Conservation (phyloP, 2,113 vertebrate genomes). For the Engraulis encrasicolus region DNA sequence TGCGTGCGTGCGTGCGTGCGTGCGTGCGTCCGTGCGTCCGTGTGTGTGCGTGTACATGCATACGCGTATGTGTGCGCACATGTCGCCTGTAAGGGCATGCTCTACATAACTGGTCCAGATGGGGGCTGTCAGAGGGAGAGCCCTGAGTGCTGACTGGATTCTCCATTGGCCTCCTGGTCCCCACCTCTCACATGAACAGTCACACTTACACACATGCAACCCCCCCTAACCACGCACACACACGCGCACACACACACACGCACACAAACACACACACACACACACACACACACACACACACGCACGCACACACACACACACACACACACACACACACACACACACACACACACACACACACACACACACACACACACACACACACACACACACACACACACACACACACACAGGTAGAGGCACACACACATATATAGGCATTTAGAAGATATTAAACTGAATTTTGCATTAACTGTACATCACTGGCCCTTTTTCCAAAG, state of each 20-base stretch:
- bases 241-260: not conserved
- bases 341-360: not conserved
- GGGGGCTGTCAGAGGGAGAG: not conserved
- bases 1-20: not conserved
- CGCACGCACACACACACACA: not conserved
- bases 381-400: not conserved
- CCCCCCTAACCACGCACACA: not conserved
- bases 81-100: not conserved
- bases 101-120: conserved; percentile 24
- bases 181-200: conserved; percentile 5
- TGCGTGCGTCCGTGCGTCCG: not conserved
- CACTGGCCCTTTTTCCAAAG: too few relatives aligned
- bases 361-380: not conserved
- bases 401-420: not conserved
- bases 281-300: not conserved
- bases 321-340: not conserved
- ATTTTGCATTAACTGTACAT: too few relatives aligned
- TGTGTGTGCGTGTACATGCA: conserved; percentile 3
- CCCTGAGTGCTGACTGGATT: not conserved
- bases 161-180: not conserved
- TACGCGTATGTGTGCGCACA: not conserved
- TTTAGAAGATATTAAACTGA: not conserved
- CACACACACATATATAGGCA: not conserved
- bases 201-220: not conserved
- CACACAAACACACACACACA: not conserved